A percentile compares a stretch with the other conserved stretches of the same genome.
Evolutionary conservation across 1,140 invertebrate genomes (phyloP).

Genomic region (Trachymyrmex cornetzi): DNA sequence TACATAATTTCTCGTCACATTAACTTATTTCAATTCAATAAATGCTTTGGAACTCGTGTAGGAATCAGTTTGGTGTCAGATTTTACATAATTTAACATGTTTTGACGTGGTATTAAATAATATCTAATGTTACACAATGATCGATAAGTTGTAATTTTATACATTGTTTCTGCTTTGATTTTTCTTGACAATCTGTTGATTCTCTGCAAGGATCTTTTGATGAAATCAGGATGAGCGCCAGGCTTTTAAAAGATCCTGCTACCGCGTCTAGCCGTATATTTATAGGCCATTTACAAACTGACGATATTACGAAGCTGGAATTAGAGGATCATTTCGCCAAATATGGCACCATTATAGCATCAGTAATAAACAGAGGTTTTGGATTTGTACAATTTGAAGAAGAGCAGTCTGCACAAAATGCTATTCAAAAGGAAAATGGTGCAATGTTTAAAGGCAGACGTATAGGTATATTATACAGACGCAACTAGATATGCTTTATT

Average conservation of each 20-base stretch:
- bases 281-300: constrained; percentile 90
- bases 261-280: constrained; percentile 91
- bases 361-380: constrained; percentile 92
- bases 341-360: constrained; percentile 91
- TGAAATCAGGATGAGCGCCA: constrained; percentile 79
- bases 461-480: constrained; percentile 80
- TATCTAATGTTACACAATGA: not conserved
- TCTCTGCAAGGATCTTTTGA: not conserved
- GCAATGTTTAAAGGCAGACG: constrained; percentile 90
- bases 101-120: not conserved
- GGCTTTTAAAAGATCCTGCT: constrained; percentile 89
- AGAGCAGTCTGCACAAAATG: constrained; percentile 91
- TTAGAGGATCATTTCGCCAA: constrained; percentile 91
- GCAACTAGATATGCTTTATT: not conserved
- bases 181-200: not conserved
- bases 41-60: not conserved
- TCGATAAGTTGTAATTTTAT: not conserved
- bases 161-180: not conserved
- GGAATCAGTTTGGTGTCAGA: not conserved
- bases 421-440: constrained; percentile 91
- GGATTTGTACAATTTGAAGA: constrained; percentile 95
- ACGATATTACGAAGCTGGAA: constrained; percentile 89
- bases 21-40: not conserved
- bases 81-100: not conserved
- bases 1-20: not conserved